Percentiles rank a stretch among this genome's conserved stretches.
phyloP scores from a whole-genome alignment of 2,113 vertebrate species.

The Amphiprion percula region DNA sequence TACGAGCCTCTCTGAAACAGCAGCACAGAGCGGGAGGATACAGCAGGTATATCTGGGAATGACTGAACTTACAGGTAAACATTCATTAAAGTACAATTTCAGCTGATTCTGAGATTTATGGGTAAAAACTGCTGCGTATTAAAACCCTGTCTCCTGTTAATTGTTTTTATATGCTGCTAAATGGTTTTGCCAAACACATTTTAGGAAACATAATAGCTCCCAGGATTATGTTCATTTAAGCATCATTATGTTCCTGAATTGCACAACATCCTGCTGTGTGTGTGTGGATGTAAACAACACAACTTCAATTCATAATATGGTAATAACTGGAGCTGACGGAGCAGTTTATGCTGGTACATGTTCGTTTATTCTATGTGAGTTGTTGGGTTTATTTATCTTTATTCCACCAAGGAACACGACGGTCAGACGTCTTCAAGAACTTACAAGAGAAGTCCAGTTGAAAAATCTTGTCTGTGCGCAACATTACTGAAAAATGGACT shows the following conservation, averaged over 20 bases:
- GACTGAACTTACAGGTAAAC: conserved; percentile 46
- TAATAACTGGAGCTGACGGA: too few species aligned
- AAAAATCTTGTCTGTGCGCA: too few species aligned
- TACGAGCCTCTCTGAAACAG: conserved; percentile 29
- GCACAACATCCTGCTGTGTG: background rate
- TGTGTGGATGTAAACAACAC: too few species aligned
- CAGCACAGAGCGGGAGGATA: conserved; percentile 24
- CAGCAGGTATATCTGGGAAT: conserved; percentile 43
- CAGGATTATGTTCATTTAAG: conserved; percentile 13
- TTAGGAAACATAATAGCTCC: conserved; percentile 33
- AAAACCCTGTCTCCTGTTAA: conserved; percentile 9
- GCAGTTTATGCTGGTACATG: too few species aligned
- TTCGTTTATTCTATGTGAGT: too few species aligned
- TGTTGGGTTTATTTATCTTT: too few species aligned
- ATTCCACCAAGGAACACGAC: too few species aligned
- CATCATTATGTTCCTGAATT: background rate
- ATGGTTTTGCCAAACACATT: conserved; percentile 25
- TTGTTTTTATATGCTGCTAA: conserved; percentile 14
- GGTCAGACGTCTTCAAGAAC: too few species aligned
- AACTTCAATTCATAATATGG: too few species aligned
- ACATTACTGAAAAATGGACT: too few species aligned
- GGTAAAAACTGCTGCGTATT: conserved; percentile 7
- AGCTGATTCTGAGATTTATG: conserved; percentile 48
- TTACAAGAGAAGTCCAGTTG: too few species aligned
- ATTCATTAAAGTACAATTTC: conserved; percentile 41